Conservation (phyloP, 2,888 invertebrate species). For the Thyatira batis region DNA sequence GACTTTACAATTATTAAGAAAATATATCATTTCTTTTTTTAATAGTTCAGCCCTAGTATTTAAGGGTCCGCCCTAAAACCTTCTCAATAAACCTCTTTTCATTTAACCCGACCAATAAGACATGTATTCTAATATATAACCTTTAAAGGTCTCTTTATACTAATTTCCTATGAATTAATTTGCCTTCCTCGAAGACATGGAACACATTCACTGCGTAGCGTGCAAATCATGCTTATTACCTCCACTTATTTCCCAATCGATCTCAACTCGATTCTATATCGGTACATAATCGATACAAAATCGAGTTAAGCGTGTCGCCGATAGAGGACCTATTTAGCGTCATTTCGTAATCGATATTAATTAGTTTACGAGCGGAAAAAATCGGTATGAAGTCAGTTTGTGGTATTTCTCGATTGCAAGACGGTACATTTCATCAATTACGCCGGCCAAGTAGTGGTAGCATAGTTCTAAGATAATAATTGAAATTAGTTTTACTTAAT, state of each 20-base stretch:
- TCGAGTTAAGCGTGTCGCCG: slow-evolving; percentile 39
- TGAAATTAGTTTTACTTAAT: too few relatives aligned
- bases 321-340: slow-evolving; percentile 42
- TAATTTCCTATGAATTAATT: background rate
- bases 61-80: too few relatives aligned
- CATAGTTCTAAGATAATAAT: slow-evolving; percentile 9
- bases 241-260: slow-evolving; percentile 27
- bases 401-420: slow-evolving; percentile 38
- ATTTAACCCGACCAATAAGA: background rate
- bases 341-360: slow-evolving; percentile 60
- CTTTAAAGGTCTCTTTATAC: background rate
- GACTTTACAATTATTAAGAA: too few relatives aligned
- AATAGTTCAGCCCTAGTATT: too few relatives aligned
- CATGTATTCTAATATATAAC: background rate
- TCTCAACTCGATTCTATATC: slow-evolving; percentile 9
- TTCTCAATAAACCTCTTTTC: background rate
- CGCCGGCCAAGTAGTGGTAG: slow-evolving; percentile 21
- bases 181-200: background rate
- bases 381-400: slow-evolving; percentile 24
- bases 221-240: slow-evolving; percentile 10
- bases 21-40: too few relatives aligned
- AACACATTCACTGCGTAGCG: background rate
- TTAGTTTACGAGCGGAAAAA: slow-evolving; percentile 58
- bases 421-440: slow-evolving; percentile 17
- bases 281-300: slow-evolving; percentile 26